A percentile compares a stretch with the other conserved stretches of the same genome.
Evolutionary conservation across 1,140 invertebrate genomes (phyloP).

Genomic region (Thaumatotibia leucotreta): DNA sequence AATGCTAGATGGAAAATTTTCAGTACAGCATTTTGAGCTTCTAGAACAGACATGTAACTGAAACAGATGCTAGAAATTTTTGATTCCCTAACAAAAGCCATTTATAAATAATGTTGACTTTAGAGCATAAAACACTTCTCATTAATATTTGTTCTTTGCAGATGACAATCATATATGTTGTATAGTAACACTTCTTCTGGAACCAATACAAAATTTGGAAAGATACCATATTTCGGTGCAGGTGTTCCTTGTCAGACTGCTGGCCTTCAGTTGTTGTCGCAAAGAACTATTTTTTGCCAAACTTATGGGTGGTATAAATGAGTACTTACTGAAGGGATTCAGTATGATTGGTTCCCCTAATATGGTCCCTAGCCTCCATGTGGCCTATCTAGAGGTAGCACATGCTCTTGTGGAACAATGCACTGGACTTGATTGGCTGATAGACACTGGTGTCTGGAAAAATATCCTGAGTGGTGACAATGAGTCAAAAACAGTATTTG

Average conservation of each 20-base stretch:
- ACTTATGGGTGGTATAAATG: conserved; percentile 40
- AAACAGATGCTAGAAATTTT: too few relatives aligned
- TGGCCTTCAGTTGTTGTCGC: conserved; percentile 36
- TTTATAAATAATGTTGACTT: too few relatives aligned
- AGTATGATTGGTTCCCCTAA: conserved; percentile 39
- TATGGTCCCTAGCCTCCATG: conserved; percentile 48
- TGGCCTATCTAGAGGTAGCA: conserved; percentile 59
- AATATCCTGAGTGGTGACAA: conserved; percentile 50
- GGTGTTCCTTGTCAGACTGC: conserved; percentile 52
- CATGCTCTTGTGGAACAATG: conserved; percentile 44
- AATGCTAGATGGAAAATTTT: conserved; percentile 6
- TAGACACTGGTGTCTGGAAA: conserved; percentile 51
- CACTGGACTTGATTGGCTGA: conserved; percentile 53
- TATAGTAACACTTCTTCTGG: conserved; percentile 36
- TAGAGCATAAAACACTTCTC: neutral
- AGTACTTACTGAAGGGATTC: conserved; percentile 37
- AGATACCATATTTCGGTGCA: conserved; percentile 53
- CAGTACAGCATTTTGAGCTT: too few relatives aligned
- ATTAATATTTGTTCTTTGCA: neutral
- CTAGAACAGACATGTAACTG: too few relatives aligned
- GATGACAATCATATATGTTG: neutral
- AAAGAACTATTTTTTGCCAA: conserved; percentile 53
- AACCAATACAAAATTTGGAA: conserved; percentile 34
- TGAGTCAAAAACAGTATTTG: conserved; percentile 56
- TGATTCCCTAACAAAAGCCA: too few relatives aligned